Evolutionary conservation across 2,797 vertebrate genomes (phyloP), one percentile per base, ranked within the genome.

Genomic region (Rhadinocentrus ornatus): DNA sequence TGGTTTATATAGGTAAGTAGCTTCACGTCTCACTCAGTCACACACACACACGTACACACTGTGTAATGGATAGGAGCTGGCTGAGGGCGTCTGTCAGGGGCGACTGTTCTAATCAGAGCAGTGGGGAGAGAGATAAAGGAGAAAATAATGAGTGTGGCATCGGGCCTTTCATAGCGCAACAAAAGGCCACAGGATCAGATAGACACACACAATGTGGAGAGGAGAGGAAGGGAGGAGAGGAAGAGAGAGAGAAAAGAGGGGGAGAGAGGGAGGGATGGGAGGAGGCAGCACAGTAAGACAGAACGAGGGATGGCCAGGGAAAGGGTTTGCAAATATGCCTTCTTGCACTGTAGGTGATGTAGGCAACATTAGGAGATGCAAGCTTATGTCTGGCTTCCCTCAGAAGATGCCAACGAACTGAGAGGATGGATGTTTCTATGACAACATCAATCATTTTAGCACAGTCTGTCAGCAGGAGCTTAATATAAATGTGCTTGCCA

Each of bases 41-140:
- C 62, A 61, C 69, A 57, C 79, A 65, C 89, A 83, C 93, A 94
- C 93, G 94, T 93, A 93, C 78, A 69, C 79, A 55, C 71, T 27
- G 88, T 93, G 96, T 97, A 97, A 97, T 95, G 95, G 96, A 97
- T 96, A 96, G 95, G 94, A 94, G 94, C 95, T 91, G 93, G 88
- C 92, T 93, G 93, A 95, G 96, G 95, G 93, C 91, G 92, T 92
- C 93, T 94, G 93, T 94, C 95, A 94, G 93, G 93, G 92, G 94
- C 95, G 95, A 93, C 92, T 95, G 91, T 94, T 93, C 94, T 94
- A 94, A 96, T 95, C 94, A 96, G 92, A 94, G 90, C 92, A 89
- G 89, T 94, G 88, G 92, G 84, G 84, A 93, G 88, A 93, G 95
- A 95, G 95, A 95, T 93, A 95, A 95, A 96, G 95, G 93, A 94